Evolutionary conservation across 1,140 invertebrate genomes (phyloP).

Genomic region (Glomeris maerens): DNA sequence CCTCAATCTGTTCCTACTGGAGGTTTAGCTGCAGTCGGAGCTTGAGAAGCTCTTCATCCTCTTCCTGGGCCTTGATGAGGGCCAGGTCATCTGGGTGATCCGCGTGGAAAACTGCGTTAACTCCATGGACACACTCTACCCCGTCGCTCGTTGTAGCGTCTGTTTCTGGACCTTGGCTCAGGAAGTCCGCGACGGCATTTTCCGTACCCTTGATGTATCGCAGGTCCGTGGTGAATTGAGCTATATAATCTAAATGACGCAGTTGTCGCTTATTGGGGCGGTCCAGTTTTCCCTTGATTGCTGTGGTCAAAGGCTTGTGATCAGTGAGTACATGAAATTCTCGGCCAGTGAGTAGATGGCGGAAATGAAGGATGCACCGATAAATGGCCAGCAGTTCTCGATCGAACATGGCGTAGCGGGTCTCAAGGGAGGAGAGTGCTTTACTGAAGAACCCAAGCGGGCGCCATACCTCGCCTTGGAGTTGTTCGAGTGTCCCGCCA

Average conservation of each 20-base stretch:
- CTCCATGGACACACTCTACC: no score
- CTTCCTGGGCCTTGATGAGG: neutral
- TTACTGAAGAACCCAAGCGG: slow-evolving; percentile 6
- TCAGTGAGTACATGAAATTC: neutral
- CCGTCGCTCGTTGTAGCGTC: no score
- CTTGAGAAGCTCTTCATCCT: neutral
- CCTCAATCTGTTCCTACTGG: no score
- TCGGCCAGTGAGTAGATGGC: neutral
- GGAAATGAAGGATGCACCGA: neutral
- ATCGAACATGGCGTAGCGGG: neutral
- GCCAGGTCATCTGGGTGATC: neutral
- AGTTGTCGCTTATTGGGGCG: neutral
- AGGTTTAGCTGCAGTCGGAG: no score
- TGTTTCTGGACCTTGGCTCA: no score
- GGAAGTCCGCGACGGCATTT: no score
- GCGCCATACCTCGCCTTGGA: neutral
- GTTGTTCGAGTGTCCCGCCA: neutral
- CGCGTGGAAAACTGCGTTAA: no score
- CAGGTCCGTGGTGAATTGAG: no score
- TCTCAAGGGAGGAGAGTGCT: neutral
- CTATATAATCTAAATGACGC: neutral
- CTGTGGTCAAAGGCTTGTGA: neutral
- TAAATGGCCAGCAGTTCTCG: slow-evolving; percentile 1
- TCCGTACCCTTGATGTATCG: neutral
- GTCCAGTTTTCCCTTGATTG: neutral